These are phyloP conservation scores for Felis chaus DNA, from an alignment of 2,113 vertebrate genomes.

Conservation along the genomic window DNA sequence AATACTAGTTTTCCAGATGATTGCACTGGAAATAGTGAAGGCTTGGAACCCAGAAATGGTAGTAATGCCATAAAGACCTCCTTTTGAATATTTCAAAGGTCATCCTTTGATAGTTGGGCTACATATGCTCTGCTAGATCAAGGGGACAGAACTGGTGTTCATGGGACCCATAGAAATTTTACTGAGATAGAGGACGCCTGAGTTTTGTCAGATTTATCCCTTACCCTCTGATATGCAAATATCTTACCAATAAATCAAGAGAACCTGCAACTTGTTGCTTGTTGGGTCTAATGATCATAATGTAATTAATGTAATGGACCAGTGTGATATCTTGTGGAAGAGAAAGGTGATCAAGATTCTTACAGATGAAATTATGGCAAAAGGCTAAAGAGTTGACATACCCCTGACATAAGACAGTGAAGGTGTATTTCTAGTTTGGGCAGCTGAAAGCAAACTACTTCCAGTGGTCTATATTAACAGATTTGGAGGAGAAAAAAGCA, in stretches of 20 bases:
- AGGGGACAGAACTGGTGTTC: not conserved
- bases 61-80: not conserved
- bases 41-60: not conserved
- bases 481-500: not conserved
- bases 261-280: not conserved
- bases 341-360: not conserved
- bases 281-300: not conserved
- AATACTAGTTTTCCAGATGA: not conserved
- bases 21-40: not conserved
- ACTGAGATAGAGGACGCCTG: not conserved
- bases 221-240: not conserved
- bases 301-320: not conserved
- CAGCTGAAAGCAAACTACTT: not conserved
- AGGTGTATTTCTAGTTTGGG: not conserved
- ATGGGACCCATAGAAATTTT: not conserved
- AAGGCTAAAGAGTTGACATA: not conserved
- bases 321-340: not conserved
- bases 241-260: not conserved
- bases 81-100: not conserved
- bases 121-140: not conserved
- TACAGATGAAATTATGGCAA: not conserved
- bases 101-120: not conserved
- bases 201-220: not conserved
- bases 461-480: not conserved
- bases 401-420: not conserved